Conservation (phyloP, 2,113 vertebrate species). For the Larimichthys polyactis region DNA sequence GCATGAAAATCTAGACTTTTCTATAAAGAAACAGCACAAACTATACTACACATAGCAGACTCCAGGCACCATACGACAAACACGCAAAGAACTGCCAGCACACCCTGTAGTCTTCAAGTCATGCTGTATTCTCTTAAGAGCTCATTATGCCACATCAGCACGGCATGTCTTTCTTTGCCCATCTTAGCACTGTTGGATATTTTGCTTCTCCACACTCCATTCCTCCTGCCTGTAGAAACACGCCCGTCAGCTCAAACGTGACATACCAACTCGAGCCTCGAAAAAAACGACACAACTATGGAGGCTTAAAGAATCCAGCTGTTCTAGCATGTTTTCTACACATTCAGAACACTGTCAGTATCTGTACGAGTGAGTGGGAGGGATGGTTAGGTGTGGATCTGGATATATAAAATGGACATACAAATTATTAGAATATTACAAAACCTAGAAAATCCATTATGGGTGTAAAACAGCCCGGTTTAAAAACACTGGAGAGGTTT, state of each 20-base stretch:
- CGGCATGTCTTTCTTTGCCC: conserved; percentile 12
- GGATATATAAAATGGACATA: too few relatives aligned
- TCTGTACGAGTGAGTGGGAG: not conserved
- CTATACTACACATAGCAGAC: not conserved
- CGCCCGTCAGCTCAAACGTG: conserved; percentile 8
- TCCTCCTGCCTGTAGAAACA: conserved; percentile 56
- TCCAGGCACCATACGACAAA: not conserved
- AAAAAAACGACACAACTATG: not conserved
- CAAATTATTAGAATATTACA: too few relatives aligned
- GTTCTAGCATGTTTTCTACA: not conserved
- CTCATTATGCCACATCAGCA: conserved; percentile 50
- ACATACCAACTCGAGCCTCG: conserved; percentile 9
- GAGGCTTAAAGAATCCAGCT: not conserved
- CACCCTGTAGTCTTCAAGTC: not conserved
- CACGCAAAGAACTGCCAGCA: conserved; percentile 29
- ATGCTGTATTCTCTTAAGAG: conserved; percentile 14
- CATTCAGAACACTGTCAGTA: not conserved
- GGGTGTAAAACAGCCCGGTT: too few relatives aligned
- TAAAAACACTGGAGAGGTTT: not conserved
- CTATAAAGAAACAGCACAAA: not conserved
- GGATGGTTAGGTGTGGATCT: not conserved
- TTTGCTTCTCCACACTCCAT: conserved; percentile 15
- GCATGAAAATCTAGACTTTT: not conserved
- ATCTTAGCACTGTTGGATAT: conserved; percentile 21
- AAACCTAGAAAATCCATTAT: too few relatives aligned